Evolutionary conservation across 2,113 vertebrate species (phyloP).

Genomic region (Oxyruncus cristatus): DNA sequence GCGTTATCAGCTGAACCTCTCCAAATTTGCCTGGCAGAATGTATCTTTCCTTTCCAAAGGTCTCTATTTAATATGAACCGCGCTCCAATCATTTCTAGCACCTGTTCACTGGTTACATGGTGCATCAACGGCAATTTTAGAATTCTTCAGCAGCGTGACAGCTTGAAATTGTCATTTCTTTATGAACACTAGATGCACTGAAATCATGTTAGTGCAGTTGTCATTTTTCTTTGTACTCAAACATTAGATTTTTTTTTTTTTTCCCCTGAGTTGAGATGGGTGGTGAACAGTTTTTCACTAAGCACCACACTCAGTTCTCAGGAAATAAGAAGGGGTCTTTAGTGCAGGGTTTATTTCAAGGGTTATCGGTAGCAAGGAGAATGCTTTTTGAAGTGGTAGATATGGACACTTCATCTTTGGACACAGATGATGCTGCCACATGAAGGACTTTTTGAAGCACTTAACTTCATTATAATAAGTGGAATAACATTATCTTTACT

Average conservation of each 20-base stretch:
- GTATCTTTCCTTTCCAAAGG: constrained; percentile 44
- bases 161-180: constrained; percentile 61
- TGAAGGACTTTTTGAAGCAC: constrained; percentile 23
- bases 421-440: neutral
- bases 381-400: constrained; percentile 13
- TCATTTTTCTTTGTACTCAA: constrained; percentile 37
- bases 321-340: neutral
- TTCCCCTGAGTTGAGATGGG: neutral
- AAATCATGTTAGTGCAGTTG: constrained; percentile 39
- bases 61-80: constrained; percentile 55
- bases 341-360: neutral
- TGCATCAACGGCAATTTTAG: constrained; percentile 64
- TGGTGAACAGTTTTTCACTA: neutral
- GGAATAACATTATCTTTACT: constrained; percentile 17
- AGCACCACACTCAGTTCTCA: neutral
- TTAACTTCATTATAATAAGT: constrained; percentile 36
- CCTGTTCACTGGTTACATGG: constrained; percentile 60
- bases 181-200: constrained; percentile 16
- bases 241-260: neutral
- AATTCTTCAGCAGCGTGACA: constrained; percentile 48
- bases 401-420: neutral
- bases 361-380: neutral
- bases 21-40: constrained; percentile 42
- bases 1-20: constrained; percentile 38
- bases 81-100: constrained; percentile 44